phyloP scores from a whole-genome alignment of 2,113 vertebrate genomes.

The Phrynosoma blainvillii region DNA sequence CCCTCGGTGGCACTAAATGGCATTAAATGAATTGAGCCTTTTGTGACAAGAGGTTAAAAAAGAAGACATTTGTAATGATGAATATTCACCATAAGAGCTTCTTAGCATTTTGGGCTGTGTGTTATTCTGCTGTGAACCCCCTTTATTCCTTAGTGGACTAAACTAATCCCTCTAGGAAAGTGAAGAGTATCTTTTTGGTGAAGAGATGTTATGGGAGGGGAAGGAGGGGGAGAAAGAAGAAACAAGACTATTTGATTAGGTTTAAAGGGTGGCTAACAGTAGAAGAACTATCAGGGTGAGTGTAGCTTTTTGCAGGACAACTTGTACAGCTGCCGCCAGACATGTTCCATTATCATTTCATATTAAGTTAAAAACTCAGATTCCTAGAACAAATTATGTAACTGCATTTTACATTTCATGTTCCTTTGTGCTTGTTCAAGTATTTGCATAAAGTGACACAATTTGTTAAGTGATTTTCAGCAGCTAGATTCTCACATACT shows the following conservation, averaged over 20 bases:
- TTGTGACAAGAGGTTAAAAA: constrained; percentile 59
- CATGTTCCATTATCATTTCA: not conserved
- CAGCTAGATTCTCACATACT: not conserved
- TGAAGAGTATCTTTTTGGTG: not conserved
- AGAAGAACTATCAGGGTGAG: not conserved
- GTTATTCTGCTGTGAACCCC: constrained; percentile 8
- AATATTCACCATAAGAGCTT: constrained; percentile 50
- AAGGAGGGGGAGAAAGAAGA: not conserved
- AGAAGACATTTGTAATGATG: constrained; percentile 52
- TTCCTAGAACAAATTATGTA: constrained; percentile 15
- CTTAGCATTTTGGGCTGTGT: constrained; percentile 32
- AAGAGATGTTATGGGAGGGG: not conserved
- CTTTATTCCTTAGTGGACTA: not conserved
- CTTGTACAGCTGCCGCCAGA: constrained; percentile 29
- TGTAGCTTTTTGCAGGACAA: constrained; percentile 23
- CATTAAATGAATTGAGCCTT: constrained; percentile 55
- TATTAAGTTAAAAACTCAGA: constrained; percentile 30
- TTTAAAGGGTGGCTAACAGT: not conserved
- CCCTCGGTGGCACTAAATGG: not conserved
- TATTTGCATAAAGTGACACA: not conserved
- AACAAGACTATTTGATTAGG: constrained; percentile 32
- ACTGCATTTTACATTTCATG: constrained; percentile 35
- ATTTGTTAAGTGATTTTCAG: not conserved
- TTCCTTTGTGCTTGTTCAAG: constrained; percentile 12
- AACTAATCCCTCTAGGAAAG: not conserved